Evolutionary conservation across 2,113 vertebrate species (phyloP).

Genomic region (Equus przewalskii): DNA sequence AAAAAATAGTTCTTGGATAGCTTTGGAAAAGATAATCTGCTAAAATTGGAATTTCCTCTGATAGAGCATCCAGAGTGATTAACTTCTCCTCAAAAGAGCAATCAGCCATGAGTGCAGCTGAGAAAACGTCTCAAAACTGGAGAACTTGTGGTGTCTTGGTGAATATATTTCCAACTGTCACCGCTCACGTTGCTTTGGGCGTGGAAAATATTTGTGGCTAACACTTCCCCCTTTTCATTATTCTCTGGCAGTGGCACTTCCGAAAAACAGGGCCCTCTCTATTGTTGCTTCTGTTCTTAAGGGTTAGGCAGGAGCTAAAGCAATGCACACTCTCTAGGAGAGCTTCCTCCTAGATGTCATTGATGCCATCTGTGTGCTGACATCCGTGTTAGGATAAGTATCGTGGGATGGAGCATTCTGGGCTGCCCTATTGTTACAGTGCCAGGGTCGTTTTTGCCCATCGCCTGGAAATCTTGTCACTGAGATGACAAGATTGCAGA

Average conservation of each 20-base stretch:
- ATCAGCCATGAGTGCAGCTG: background rate
- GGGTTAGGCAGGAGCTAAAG: background rate
- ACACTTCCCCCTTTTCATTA: background rate
- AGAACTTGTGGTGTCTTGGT: background rate
- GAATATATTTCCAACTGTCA: background rate
- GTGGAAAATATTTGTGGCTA: background rate
- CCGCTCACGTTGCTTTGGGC: background rate
- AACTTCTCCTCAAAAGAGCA: background rate
- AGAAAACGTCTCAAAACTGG: background rate
- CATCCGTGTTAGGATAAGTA: background rate
- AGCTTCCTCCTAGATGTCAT: background rate
- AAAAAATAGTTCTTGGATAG: background rate
- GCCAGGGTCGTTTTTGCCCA: no score
- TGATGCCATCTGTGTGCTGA: background rate
- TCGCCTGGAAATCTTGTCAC: no score
- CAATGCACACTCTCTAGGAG: background rate
- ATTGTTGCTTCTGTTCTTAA: background rate
- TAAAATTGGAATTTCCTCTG: background rate
- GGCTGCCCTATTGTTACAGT: no score
- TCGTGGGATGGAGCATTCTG: rapidly evolving
- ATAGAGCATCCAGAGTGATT: background rate
- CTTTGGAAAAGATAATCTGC: background rate
- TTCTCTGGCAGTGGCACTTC: background rate
- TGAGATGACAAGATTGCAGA: no score
- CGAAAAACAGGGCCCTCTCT: background rate